These are phyloP conservation scores for Toxostoma redivivum DNA, from an alignment of 2,113 vertebrate species.

Conservation along the genomic window DNA sequence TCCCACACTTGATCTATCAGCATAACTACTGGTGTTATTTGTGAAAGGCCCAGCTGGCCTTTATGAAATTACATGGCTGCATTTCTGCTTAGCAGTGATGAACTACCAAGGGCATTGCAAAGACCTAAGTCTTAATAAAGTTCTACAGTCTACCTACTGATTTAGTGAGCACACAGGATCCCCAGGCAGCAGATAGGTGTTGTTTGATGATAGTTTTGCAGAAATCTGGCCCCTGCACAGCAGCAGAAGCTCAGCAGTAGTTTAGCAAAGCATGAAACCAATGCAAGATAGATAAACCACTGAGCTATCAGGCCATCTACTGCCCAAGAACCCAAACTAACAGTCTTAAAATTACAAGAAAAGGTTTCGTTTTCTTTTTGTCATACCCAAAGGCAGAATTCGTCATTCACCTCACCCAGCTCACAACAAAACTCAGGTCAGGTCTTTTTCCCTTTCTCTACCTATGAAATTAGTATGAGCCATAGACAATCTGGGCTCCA, in stretches of 20 bases:
- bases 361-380: background rate
- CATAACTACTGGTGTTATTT: background rate
- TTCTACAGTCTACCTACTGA: background rate
- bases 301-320: background rate
- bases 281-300: background rate
- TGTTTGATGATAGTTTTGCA: background rate
- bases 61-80: background rate
- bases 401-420: background rate
- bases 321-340: background rate
- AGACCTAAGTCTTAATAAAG: background rate
- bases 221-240: background rate
- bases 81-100: background rate
- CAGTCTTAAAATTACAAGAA: background rate
- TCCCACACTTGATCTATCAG: background rate
- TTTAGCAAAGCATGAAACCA: background rate
- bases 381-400: background rate
- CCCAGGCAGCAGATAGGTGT: background rate
- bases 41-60: background rate
- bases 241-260: background rate
- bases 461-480: background rate
- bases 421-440: background rate
- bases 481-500: background rate
- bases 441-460: background rate
- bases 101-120: background rate
- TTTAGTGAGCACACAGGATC: background rate